These are phyloP conservation scores for Xanthostigma xanthostigma DNA, from an alignment of 2,888 invertebrate species.

Conservation along the genomic window DNA sequence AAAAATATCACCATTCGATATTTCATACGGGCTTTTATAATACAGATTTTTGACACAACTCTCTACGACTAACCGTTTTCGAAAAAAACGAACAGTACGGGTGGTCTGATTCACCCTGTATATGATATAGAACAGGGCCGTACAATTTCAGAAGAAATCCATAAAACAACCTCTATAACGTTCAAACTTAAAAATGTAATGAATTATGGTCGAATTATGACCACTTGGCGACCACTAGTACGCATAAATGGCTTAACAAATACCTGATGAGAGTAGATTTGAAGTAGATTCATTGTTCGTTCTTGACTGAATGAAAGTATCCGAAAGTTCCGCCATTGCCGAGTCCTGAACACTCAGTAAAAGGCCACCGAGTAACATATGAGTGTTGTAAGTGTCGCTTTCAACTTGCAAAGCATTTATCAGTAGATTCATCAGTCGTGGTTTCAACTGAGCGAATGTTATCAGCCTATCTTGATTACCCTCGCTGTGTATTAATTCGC, in stretches of 20 bases:
- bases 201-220: no score
- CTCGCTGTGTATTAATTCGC: conserved; percentile 48
- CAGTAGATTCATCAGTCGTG: conserved; percentile 62
- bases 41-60: no score
- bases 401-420: conserved; percentile 74
- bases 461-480: conserved; percentile 27
- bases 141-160: no score
- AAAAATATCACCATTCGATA: no score
- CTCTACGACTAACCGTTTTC: no score
- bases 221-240: no score
- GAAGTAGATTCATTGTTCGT: conserved; percentile 35
- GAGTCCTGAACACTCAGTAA: conserved; percentile 67
- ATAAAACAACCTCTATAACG: no score
- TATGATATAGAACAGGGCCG: no score
- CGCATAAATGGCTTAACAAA: conserved; percentile 11
- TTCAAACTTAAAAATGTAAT: no score
- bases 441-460: conserved; percentile 55
- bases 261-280: conserved; percentile 58
- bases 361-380: conserved; percentile 71
- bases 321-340: conserved; percentile 56
- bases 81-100: no score
- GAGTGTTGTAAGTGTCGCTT: conserved; percentile 71
- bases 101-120: no score
- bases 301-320: conserved; percentile 41
- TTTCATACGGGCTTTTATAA: no score